Evolutionary conservation across 2,888 invertebrate species (phyloP), one percentile per base, ranked within the genome.

Genomic region (Tetheella fluctuosa): DNA sequence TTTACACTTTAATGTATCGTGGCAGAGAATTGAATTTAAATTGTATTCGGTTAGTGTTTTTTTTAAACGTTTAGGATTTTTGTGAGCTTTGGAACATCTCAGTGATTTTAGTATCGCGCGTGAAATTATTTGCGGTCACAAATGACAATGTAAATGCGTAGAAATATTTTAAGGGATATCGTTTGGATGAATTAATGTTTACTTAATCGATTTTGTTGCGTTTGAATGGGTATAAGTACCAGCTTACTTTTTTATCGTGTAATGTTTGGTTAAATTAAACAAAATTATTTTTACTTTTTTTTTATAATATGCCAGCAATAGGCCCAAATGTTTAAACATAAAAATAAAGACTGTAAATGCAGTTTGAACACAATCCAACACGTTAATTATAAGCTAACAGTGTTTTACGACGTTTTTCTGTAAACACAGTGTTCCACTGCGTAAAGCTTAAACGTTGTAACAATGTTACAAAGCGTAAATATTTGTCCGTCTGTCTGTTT

Each of bases 401-500:
- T 71, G 65, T 66, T 67, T 77, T 69, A 77, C 76, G 71, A 72
- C 65, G 69, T 64, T 62, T 58, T 56, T 60, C 59, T 57, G 69
- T 76, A 76, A 76, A 76, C 75, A 67, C 57, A 70, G 69, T 55
- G 68, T 17, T 52, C 20, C 34, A 28, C 55, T 58, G 30, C 39
- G 48, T 15, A 23, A 39, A 17, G 39, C 7, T n/a, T 39, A 39
- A 39, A 39, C 39, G 39, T 39, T 23, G 72, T 65, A 67, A 73
- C 71, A 67, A 66, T 74, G 74, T 73, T 70, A 64, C 59, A 13
- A 48, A 54, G 66, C 68, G 70, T 79, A 79, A 79, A 79, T 73
- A 77, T 79, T 79, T 70, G 73, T 69, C 59, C 65, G 74, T 74
- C 70, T 67, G 78, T 75, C 69, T 73, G 77, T 73, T 64, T 71